Evolutionary conservation across 2,888 invertebrate species (phyloP).

Genomic region (Drosophila vallismaia): DNA sequence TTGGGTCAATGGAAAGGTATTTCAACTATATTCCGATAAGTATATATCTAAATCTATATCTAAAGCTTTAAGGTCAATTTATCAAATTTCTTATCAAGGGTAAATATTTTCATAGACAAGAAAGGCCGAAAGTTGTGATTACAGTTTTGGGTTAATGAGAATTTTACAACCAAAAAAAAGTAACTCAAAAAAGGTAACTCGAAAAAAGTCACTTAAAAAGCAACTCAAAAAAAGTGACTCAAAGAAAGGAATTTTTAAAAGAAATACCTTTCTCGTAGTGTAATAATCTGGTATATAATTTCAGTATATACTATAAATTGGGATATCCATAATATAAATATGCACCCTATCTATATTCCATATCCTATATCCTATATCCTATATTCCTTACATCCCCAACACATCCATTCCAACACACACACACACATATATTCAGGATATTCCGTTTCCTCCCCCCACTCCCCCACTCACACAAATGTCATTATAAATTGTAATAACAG

Average conservation of each 20-base stretch:
- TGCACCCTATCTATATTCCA: constrained; percentile 69
- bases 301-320: constrained; percentile 30
- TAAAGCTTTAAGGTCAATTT: constrained; percentile 27
- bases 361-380: constrained; percentile 30
- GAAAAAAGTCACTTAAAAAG: no score
- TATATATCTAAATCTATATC: not conserved
- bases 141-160: no score
- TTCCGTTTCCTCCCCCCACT: constrained; percentile 17
- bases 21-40: constrained; percentile 13
- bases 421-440: constrained; percentile 11
- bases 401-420: constrained; percentile 37
- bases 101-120: constrained; percentile 9
- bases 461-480: constrained; percentile 71
- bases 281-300: constrained; percentile 27
- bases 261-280: constrained; percentile 2
- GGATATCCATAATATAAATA: constrained; percentile 74
- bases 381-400: constrained; percentile 19
- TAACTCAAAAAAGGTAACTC: no score
- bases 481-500: constrained; percentile 81
- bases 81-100: constrained; percentile 34
- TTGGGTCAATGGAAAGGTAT: constrained; percentile 9
- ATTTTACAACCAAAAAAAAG: no score
- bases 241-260: no score
- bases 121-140: not conserved
- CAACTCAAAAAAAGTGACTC: no score